Base-by-base conservation (phyloP, 2,113 vertebrate genomes). In the Phodopus roborovskii region DNA sequence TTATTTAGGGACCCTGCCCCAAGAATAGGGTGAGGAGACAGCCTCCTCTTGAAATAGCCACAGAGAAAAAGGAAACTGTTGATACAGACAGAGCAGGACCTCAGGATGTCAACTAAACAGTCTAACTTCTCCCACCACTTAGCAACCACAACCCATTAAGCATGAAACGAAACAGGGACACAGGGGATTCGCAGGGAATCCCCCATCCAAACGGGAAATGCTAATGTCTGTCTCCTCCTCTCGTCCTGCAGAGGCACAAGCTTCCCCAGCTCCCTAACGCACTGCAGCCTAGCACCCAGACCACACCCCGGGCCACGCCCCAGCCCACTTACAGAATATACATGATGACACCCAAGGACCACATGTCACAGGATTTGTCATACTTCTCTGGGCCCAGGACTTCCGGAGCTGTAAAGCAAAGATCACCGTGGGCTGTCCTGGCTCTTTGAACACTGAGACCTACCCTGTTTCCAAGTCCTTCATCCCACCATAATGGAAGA, bases 301-400 rank as follows among this genome's bases (percentile, higher is more conserved):
- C 39, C 28, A 5, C 30, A 75, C 64, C n/a, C 42, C 33, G 28
- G 58, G 26, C 64, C 26, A 64, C 3, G 28, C 17, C 60, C n/a
- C 71, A 1, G 30, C 64, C 92, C 89, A 99, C 99, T 99, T 95
- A 99, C 99, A 99, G 97, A 96, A 99, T 99, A 95, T 99, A 99
- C 99, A 99, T 99, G 98, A 99, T 99, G 99, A 99, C 99, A 0
- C 99, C 99, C 53, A 99, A 98, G 36, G 99, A 99, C 99, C 99
- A 99, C 99, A 99, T 99, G 98, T 99, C 99, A 95, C 99, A 99
- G 88, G 99, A 99, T 97, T 99, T 99, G 98, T 99, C 99, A 19
- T 99, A 99, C 96, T 99, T 99, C 98, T 99, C 99, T 0, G 99
- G 99, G 60, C 99, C 99, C 94, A 99, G 98, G 93, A 99, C 99